A percentile compares a stretch with the other conserved stretches of the same genome.
These are phyloP conservation scores for Ectemnius continuus DNA, from an alignment of 2,888 invertebrate species.

Conservation along the genomic window DNA sequence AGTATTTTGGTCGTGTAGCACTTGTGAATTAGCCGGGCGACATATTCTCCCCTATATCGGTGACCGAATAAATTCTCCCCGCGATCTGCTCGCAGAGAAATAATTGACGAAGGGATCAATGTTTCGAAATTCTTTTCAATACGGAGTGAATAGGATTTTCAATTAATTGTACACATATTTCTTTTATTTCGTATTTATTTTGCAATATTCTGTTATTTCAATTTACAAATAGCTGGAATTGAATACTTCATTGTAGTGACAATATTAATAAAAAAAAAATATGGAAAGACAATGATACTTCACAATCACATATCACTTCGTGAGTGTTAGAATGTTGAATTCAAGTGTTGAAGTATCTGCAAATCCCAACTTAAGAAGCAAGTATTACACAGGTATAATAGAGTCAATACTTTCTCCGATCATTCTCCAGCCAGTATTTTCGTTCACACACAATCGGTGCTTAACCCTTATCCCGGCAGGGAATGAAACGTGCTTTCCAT, in stretches of 20 bases:
- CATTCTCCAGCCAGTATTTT: slow-evolving; percentile 35
- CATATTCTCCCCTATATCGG: slow-evolving; percentile 42
- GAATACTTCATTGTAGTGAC: background rate
- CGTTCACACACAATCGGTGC: slow-evolving; percentile 43
- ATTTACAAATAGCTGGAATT: background rate
- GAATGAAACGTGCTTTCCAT: slow-evolving; percentile 66
- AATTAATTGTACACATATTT: no score
- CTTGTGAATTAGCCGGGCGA: slow-evolving; percentile 20
- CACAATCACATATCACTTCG: no score
- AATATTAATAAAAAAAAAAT: no score
- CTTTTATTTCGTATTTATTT: no score
- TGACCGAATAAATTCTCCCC: slow-evolving; percentile 36
- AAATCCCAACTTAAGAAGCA: no score
- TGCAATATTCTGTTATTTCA: no score
- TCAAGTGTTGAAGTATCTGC: no score
- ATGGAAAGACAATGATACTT: no score
- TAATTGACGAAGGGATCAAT: slow-evolving; percentile 33
- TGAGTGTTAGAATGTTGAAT: no score
- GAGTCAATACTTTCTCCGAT: slow-evolving; percentile 55
- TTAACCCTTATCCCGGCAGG: slow-evolving; percentile 66
- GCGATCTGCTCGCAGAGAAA: slow-evolving; percentile 25
- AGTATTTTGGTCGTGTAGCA: slow-evolving; percentile 65
- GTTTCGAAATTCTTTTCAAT: background rate
- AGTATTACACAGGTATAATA: background rate
- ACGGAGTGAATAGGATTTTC: no score